Base-by-base conservation (phyloP, 2,797 vertebrate genomes). In the Graptemys geographica region DNA sequence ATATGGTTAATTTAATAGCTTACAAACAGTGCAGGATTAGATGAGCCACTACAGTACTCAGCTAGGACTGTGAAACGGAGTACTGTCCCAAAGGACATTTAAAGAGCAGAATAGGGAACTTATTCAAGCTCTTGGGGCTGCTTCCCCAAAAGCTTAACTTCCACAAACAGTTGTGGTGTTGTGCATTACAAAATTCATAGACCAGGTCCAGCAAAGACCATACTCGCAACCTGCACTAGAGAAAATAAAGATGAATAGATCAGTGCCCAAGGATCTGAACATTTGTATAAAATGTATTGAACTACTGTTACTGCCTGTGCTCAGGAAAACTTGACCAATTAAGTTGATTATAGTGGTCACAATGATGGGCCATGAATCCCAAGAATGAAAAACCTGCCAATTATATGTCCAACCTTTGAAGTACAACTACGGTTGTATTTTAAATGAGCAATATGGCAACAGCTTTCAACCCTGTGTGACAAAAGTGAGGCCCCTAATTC, bases 1-100 rank as follows among this genome's bases (percentile, higher is more conserved):
- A 81, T 95, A 59, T 97, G 93, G 91, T 94, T 95, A 95, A 56
- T 52, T 95, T 95, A 95, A 51, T 87, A 95, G 51, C 96, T 96
- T 97, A 84, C 90, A 92, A 94, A 92, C 93, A 55, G 1, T 92
- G 79, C 25, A 95, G 89, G 95, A 19, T 96, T 94, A 95, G 52
- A 93, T 25, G 83, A 95, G 69, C 92, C 76, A 81, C 33, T 90
- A 31, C 86, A 88, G 72, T 93, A 88, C 53, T n/a, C 51, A 79
- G 62, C 41, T 81, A 93, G 53, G 33, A 55, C 78, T 88, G 49
- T 76, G 69, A 88, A 81, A 84, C 33, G 91, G 59, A 92, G 76
- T 69, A 59, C 37, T 81, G 27, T 49, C 88, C 53, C 44, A 88
- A 8, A 94, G 72, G 90, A 95, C 83, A 95, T 3, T 8, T 28